These are phyloP conservation scores for Chloroceryle aenea DNA, from an alignment of 2,113 vertebrate species.

Conservation along the genomic window DNA sequence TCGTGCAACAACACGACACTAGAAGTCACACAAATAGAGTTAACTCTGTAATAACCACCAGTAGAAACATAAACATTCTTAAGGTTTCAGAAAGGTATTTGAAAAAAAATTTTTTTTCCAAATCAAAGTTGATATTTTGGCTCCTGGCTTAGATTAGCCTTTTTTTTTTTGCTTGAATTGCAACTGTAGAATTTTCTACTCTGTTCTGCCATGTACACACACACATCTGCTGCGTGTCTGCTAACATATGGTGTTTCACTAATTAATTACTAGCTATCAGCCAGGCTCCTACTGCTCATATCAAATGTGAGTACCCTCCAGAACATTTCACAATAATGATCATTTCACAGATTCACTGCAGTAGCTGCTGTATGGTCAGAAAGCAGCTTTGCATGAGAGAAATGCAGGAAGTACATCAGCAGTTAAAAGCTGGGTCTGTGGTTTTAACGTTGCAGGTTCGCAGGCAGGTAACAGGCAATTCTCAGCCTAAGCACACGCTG, in stretches of 20 bases:
- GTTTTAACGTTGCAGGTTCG: background rate
- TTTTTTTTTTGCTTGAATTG: constrained; percentile 23
- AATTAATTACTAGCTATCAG: constrained; percentile 67
- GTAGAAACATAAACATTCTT: background rate
- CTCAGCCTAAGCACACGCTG: background rate
- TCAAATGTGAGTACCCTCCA: constrained; percentile 36
- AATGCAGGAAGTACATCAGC: background rate
- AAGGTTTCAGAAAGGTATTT: background rate
- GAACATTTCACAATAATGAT: background rate
- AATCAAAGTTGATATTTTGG: background rate
- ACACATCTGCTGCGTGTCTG: constrained; percentile 57
- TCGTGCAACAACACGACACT: background rate
- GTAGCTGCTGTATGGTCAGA: background rate
- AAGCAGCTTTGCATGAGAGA: background rate
- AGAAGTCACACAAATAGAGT: background rate
- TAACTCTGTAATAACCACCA: background rate
- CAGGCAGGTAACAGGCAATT: background rate
- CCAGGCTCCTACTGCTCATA: constrained; percentile 38
- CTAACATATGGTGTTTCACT: constrained; percentile 66
- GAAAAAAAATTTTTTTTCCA: background rate
- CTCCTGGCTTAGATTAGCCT: background rate
- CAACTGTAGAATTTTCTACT: constrained; percentile 29
- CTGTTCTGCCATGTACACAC: background rate
- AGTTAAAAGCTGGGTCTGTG: background rate
- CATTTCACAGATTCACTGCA: background rate